Conservation (phyloP, 2,797 vertebrate species). For the Percopsis omiscomaycus region DNA sequence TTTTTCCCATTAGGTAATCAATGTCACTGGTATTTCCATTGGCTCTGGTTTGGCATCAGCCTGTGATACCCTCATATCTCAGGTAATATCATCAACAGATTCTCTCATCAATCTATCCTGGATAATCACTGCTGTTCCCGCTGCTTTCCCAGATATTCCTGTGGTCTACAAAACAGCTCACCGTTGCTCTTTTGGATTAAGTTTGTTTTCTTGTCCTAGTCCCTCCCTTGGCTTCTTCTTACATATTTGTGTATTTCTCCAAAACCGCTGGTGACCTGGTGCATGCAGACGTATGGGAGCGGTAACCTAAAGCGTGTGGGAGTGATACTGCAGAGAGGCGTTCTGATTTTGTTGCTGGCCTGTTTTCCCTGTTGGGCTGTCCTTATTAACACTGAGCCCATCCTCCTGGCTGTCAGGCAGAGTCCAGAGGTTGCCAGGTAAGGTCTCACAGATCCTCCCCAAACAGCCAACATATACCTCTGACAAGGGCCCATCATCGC, state of each 20-base stretch:
- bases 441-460: constrained; percentile 8
- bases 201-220: constrained; percentile 40
- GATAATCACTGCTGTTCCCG: constrained; percentile 9
- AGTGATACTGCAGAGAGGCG: constrained; percentile 86
- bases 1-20: constrained; percentile 74
- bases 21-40: constrained; percentile 77
- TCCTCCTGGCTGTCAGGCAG: constrained; percentile 83
- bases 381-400: constrained; percentile 86
- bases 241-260: constrained; percentile 5
- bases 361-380: constrained; percentile 94
- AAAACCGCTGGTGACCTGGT: constrained; percentile 8
- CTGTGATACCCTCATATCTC: constrained; percentile 83
- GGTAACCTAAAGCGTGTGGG: constrained; percentile 89
- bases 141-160: constrained; percentile 41
- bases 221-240: not conserved
- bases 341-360: constrained; percentile 85
- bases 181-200: constrained; percentile 39
- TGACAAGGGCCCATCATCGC: too few relatives aligned
- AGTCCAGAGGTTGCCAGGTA: constrained; percentile 85
- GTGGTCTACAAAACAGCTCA: constrained; percentile 25
- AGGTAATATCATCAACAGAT: constrained; percentile 55
- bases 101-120: constrained; percentile 17
- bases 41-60: constrained; percentile 79
- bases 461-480: not conserved
- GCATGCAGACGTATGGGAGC: constrained; percentile 83